Conservation (phyloP, 1,140 invertebrate genomes). For the Trichoplusia ni region DNA sequence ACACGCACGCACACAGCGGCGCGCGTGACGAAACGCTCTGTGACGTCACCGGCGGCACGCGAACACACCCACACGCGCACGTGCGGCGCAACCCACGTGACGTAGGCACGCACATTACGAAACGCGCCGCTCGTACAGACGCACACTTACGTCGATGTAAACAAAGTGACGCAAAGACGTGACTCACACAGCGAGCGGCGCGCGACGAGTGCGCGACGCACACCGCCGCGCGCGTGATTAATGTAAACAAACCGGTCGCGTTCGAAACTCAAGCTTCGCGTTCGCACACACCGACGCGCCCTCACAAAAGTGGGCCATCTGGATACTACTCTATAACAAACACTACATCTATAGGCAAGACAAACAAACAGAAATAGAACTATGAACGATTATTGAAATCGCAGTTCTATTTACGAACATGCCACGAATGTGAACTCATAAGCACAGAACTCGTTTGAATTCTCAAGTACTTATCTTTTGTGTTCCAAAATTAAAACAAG, state of each 20-base stretch:
- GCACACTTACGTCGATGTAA: constrained; percentile 62
- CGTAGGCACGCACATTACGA: constrained; percentile 53
- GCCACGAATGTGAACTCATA: neutral
- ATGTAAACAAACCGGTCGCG: constrained; percentile 77
- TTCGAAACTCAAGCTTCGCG: constrained; percentile 40
- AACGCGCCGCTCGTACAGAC: constrained; percentile 29
- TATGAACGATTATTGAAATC: constrained; percentile 1
- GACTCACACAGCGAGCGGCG: constrained; percentile 61
- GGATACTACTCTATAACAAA: constrained; percentile 30
- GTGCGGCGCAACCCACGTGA: constrained; percentile 53
- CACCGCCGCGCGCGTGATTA: constrained; percentile 55
- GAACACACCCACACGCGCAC: constrained; percentile 69
- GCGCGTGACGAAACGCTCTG: constrained; percentile 57
- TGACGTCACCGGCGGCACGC: constrained; percentile 72
- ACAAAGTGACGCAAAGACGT: constrained; percentile 73
- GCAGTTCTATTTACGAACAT: constrained; percentile 14
- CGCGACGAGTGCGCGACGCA: too few species aligned
- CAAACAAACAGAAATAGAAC: constrained; percentile 20
- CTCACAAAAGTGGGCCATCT: constrained; percentile 71
- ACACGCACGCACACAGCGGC: constrained; percentile 33
- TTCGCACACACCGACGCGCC: constrained; percentile 51
- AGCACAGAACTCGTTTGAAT: neutral
- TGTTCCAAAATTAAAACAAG: constrained; percentile 14
- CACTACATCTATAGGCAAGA: too few species aligned
- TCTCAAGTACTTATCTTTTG: neutral